Conservation (phyloP, 2,888 invertebrate species). For the Galerucella nymphaeae region DNA sequence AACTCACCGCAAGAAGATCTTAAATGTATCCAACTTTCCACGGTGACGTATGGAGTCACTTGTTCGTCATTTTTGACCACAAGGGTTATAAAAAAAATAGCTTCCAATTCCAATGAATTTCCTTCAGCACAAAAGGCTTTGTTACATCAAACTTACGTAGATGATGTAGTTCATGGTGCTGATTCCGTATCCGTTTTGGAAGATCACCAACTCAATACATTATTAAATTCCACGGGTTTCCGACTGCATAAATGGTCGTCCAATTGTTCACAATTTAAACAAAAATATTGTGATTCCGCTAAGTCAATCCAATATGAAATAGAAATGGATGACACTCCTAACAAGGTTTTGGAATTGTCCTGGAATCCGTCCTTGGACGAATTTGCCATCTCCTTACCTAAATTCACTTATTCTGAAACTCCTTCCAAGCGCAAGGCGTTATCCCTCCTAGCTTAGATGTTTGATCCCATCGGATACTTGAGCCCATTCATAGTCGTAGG, state of each 20-base stretch:
- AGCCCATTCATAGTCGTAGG: neutral
- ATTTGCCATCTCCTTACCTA: neutral
- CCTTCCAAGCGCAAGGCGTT: conserved; percentile 5
- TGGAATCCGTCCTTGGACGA: too few species aligned
- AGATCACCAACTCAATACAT: conserved; percentile 19
- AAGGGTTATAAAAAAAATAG: conserved; percentile 14
- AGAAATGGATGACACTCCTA: too few species aligned
- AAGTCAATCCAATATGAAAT: too few species aligned
- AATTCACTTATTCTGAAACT: conserved; percentile 9
- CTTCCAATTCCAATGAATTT: conserved; percentile 5
- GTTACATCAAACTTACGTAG: conserved; percentile 22
- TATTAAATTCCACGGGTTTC: conserved; percentile 14
- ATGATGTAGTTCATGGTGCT: conserved; percentile 19
- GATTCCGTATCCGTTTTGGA: conserved; percentile 19
- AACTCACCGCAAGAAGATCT: too few species aligned
- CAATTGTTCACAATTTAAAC: neutral
- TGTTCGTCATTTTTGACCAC: conserved; percentile 29
- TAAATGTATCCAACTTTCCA: too few species aligned
- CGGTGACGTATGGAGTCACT: neutral
- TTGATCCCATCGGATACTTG: neutral
- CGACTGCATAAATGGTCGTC: conserved; percentile 15
- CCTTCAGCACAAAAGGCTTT: neutral
- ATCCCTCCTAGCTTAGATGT: neutral
- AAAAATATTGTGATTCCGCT: too few species aligned
- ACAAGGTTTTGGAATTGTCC: too few species aligned